These are phyloP conservation scores for Branchipolynoe longqiensis DNA, from an alignment of 2,888 invertebrate species.

Conservation along the genomic window DNA sequence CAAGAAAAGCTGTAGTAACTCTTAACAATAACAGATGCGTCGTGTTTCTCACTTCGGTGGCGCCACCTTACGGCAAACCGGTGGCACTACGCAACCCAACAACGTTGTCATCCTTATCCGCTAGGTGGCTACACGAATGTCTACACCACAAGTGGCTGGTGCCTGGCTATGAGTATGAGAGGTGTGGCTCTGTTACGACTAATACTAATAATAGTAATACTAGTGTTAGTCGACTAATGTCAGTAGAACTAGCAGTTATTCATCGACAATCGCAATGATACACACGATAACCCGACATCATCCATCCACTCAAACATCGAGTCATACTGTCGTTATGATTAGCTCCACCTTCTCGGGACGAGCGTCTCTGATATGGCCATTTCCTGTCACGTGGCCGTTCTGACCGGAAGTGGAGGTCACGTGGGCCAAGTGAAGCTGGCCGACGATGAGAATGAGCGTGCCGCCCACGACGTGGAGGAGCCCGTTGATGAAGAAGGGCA, in stretches of 20 bases:
- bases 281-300: background rate
- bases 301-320: background rate
- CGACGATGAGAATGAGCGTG: constrained; percentile 55
- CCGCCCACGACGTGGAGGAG: constrained; percentile 59
- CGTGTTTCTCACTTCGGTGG: too few species aligned
- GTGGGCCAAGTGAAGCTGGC: constrained; percentile 31
- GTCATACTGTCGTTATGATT: constrained; percentile 43
- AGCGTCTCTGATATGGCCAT: constrained; percentile 3
- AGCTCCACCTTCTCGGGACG: constrained; percentile 25
- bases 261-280: background rate
- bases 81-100: too few species aligned
- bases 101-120: too few species aligned
- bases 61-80: too few species aligned
- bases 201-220: too few species aligned
- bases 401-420: constrained; percentile 39
- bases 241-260: background rate
- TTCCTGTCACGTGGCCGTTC: constrained; percentile 40
- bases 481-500: constrained; percentile 65
- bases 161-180: too few species aligned
- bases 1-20: too few species aligned
- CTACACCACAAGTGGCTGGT: too few species aligned
- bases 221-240: too few species aligned
- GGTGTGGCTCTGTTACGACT: too few species aligned
- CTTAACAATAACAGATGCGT: too few species aligned
- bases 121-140: too few species aligned